Evolutionary conservation across 2,888 invertebrate genomes (phyloP).

Genomic region (Tenthredo mesomela): DNA sequence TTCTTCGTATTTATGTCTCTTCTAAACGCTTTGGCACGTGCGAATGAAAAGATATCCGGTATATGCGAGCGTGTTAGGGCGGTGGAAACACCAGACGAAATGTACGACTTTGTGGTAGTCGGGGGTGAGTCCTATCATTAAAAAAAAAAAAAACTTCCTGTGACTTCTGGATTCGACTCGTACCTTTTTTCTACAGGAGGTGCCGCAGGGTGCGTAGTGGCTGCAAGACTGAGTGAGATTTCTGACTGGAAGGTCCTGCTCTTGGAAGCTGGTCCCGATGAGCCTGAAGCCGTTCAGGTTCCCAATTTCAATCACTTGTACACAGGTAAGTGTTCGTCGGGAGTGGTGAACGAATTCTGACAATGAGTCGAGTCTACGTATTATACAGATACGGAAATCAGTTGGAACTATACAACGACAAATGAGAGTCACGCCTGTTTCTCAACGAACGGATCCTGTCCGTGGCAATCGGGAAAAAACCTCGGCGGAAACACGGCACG

Average conservation of each 20-base stretch:
- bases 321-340: neutral
- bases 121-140: constrained; percentile 76
- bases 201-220: no score
- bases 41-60: constrained; percentile 59
- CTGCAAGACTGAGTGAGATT: no score
- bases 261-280: constrained; percentile 72
- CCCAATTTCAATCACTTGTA: constrained; percentile 81
- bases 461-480: no score
- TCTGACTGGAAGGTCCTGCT: no score
- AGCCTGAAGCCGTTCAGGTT: constrained; percentile 82
- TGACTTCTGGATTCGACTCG: neutral
- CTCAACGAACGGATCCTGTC: no score
- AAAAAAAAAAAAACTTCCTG: no score
- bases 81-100: constrained; percentile 69
- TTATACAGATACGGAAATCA: no score
- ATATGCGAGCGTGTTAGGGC: constrained; percentile 80
- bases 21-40: neutral
- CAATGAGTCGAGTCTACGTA: no score
- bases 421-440: no score
- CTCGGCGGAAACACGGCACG: no score
- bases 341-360: no score
- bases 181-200: constrained; percentile 66
- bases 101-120: constrained; percentile 84
- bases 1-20: neutral
- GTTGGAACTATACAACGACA: no score